phyloP scores from a whole-genome alignment of 2,797 vertebrate genomes.

The Ctenopoma multispine region DNA sequence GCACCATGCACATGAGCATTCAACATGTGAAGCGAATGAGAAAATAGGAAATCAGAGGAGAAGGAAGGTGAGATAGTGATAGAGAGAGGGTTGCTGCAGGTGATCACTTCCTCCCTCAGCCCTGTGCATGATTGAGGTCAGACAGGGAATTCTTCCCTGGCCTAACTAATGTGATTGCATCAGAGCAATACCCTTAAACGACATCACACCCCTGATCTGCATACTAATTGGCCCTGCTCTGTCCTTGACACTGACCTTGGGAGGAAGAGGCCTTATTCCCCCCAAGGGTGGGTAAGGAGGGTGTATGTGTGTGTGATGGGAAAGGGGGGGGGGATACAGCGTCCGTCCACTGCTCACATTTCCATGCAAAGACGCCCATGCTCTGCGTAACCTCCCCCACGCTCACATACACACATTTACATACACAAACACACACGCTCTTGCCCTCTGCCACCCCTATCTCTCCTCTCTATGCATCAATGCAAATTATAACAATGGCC shows the following conservation, averaged over 20 bases:
- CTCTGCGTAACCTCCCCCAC: slow-evolving; percentile 74
- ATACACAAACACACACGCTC: slow-evolving; percentile 38
- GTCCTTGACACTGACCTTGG: slow-evolving; percentile 93
- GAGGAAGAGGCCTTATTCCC: slow-evolving; percentile 51
- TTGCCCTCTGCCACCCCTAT: slow-evolving; percentile 61
- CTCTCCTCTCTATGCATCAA: slow-evolving; percentile 83
- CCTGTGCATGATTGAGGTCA: slow-evolving; percentile 92
- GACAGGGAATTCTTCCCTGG: slow-evolving; percentile 89
- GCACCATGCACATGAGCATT: slow-evolving; percentile 28
- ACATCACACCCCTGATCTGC: slow-evolving; percentile 91
- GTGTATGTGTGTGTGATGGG: slow-evolving; percentile 12
- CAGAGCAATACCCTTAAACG: slow-evolving; percentile 97
- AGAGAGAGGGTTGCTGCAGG: slow-evolving; percentile 44
- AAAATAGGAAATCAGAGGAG: slow-evolving; percentile 6
- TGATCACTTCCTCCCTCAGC: slow-evolving; percentile 72
- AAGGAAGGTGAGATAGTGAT: slow-evolving; percentile 33
- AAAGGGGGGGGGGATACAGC: slow-evolving; percentile 76
- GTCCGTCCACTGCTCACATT: slow-evolving; percentile 88
- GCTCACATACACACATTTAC: slow-evolving; percentile 15
- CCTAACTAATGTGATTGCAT: slow-evolving; percentile 96
- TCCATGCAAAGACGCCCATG: slow-evolving; percentile 82
- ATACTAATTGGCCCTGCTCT: slow-evolving; percentile 91
- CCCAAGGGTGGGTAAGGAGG: slow-evolving; percentile 36
- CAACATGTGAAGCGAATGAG: slow-evolving; percentile 19
- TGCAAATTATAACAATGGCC: slow-evolving; percentile 88